Conservation (phyloP, 1,140 invertebrate species). For the Drosophila mojavensis region DNA sequence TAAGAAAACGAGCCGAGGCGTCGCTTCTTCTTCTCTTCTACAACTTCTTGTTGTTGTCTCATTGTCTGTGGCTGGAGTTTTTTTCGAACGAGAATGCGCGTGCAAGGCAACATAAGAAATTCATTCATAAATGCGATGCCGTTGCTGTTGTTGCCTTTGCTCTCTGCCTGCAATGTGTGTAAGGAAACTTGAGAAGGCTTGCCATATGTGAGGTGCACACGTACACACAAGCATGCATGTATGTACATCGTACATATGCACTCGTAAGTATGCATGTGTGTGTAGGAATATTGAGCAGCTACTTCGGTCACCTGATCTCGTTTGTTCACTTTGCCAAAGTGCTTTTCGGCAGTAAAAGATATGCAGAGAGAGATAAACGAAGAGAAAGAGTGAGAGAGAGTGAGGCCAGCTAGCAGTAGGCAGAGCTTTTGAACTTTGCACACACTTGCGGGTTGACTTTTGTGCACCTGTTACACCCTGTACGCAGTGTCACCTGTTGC, state of each 20-base stretch:
- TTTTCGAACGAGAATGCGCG: slow-evolving; percentile 59
- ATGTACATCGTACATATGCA: background rate
- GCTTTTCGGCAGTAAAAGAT: background rate
- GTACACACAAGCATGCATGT: background rate
- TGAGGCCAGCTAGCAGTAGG: background rate
- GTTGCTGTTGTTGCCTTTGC: slow-evolving; percentile 13
- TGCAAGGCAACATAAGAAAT: slow-evolving; percentile 82
- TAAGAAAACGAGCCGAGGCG: slow-evolving; percentile 54
- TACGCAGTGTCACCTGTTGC: slow-evolving; percentile 69
- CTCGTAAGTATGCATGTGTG: too few species aligned
- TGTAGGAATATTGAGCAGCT: background rate
- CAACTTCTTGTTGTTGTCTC: slow-evolving; percentile 43
- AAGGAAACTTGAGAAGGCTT: slow-evolving; percentile 74
- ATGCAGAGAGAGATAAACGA: background rate
- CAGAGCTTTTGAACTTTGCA: slow-evolving; percentile 41
- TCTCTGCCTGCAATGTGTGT: slow-evolving; percentile 40
- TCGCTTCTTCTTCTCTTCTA: slow-evolving; percentile 26
- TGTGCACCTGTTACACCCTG: slow-evolving; percentile 67
- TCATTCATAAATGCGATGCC: slow-evolving; percentile 79
- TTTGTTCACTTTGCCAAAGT: slow-evolving; percentile 14
- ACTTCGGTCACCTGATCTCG: slow-evolving; percentile 38
- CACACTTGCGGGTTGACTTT: slow-evolving; percentile 21
- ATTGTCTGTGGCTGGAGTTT: slow-evolving; percentile 62
- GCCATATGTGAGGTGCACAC: slow-evolving; percentile 57
- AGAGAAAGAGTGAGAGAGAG: background rate